phyloP scores from a whole-genome alignment of 2,113 vertebrate genomes.

The Pardalotus punctatus region DNA sequence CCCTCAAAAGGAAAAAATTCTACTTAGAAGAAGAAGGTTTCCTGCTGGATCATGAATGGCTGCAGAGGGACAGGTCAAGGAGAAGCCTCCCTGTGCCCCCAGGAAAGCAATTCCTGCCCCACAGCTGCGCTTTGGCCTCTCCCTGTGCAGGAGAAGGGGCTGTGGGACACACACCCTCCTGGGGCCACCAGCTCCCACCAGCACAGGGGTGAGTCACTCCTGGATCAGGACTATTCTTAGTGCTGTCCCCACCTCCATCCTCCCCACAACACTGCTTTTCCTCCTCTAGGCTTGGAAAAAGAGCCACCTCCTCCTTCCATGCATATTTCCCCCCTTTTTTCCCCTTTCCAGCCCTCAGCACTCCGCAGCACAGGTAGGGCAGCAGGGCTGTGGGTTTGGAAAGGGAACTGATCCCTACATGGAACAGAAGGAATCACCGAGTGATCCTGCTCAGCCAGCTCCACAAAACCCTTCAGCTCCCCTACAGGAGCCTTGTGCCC shows the following conservation, averaged over 20 bases:
- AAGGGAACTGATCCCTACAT: not conserved
- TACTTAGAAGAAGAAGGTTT: not conserved
- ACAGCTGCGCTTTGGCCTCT: not conserved
- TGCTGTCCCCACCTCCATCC: not conserved
- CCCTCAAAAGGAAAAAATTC: not conserved
- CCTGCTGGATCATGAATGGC: not conserved
- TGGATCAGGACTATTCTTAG: not conserved
- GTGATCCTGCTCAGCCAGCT: not conserved
- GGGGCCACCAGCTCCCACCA: not conserved
- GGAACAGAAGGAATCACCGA: not conserved
- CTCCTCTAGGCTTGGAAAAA: not conserved
- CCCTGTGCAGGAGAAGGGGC: not conserved
- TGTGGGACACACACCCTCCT: not conserved
- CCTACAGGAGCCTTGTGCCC: not conserved
- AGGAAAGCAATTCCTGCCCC: not conserved
- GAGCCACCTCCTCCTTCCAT: not conserved
- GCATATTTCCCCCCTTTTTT: not conserved
- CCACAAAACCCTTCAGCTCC: not conserved
- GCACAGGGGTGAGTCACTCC: constrained; percentile 5
- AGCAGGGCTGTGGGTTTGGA: not conserved
- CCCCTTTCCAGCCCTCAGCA: not conserved
- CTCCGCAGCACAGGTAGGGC: not conserved
- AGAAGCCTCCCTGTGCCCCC: rapidly evolving
- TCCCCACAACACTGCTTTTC: not conserved
- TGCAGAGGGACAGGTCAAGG: not conserved